Base-by-base conservation (phyloP, 1,140 invertebrate genomes). In the Drosophila funebris region DNA sequence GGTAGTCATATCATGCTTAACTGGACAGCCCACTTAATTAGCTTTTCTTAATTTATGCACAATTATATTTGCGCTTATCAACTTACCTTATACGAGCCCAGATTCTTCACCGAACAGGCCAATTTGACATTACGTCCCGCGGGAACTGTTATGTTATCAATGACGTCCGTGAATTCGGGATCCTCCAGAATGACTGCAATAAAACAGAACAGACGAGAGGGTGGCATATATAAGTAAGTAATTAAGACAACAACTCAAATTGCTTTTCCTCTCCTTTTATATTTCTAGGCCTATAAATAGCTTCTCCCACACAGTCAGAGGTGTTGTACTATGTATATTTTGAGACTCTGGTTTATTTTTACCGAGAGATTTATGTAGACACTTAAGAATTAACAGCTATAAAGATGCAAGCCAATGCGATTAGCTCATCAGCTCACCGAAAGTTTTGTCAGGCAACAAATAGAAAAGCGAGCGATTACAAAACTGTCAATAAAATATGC, bases 21-120 rank as follows among this genome's bases (percentile, higher is more conserved):
- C 20, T 18, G 22, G 5, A 20, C 3, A 18, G 1, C 4, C 20
- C 11, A 14, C 20, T 48, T 56, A 54, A 68, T 76, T 68, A 72
- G 27, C 4, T 72, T 64, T 66, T 11, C 2, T 6, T 39, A 14
- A 50, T 66, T 60, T 37, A 56, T 39, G 13, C 13, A 36, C 27
- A 50, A 18, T 37, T 53, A 16, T 9, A 5, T 36, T 36, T 8
- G 7, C 11, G 13, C 20, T 46, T 11, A 37, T 37, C 5, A 11
- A 90, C 88, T 84, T 92, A 96, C 96, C 94, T 96, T 96, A 87
- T 95, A 97, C 0, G 95, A 94, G 67, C 96, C 97, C 13, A 98
- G 94, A 92, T 98, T 96, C 92, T 97, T 97, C 50, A 98, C 97
- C 4, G 96, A 96, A 92, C 97, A 98, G 3, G 97, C 96, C 72